phyloP scores from a whole-genome alignment of 2,113 vertebrate species.

The Pantherophis guttatus region DNA sequence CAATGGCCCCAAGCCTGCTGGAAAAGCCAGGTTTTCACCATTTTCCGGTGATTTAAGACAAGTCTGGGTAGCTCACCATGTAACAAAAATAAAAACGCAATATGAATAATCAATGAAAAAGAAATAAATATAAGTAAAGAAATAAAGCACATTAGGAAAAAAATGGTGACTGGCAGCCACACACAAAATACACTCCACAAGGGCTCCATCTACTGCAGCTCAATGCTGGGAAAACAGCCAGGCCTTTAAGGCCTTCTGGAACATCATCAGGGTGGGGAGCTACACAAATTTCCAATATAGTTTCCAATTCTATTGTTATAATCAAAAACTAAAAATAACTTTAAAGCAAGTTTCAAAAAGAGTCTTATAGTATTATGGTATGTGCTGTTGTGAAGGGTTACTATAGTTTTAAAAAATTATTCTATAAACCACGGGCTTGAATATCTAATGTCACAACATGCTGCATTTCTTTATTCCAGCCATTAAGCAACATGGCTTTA shows the following conservation, averaged over 20 bases:
- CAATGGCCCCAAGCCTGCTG: too few species aligned
- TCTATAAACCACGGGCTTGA: not conserved
- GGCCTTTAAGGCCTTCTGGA: not conserved
- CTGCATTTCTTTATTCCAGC: not conserved
- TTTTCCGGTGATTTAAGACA: not conserved
- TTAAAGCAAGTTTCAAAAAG: not conserved
- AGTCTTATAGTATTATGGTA: not conserved
- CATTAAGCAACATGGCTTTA: not conserved
- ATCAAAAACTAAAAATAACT: not conserved
- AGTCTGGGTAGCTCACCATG: not conserved
- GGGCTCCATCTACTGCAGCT: not conserved
- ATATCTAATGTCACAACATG: not conserved
- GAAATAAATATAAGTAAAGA: not conserved
- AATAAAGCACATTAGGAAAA: not conserved
- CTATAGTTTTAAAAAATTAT: not conserved
- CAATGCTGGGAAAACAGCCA: not conserved
- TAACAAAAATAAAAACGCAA: not conserved
- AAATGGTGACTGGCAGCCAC: not conserved
- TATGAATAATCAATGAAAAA: not conserved
- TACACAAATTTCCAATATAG: accelerated
- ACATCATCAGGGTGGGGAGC: not conserved
- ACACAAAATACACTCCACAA: not conserved
- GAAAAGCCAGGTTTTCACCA: too few species aligned
- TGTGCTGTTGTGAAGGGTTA: not conserved
- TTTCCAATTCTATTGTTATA: not conserved